These are phyloP conservation scores for Lucifuga dentata DNA, from an alignment of 2,113 vertebrate genomes.

Conservation along the genomic window DNA sequence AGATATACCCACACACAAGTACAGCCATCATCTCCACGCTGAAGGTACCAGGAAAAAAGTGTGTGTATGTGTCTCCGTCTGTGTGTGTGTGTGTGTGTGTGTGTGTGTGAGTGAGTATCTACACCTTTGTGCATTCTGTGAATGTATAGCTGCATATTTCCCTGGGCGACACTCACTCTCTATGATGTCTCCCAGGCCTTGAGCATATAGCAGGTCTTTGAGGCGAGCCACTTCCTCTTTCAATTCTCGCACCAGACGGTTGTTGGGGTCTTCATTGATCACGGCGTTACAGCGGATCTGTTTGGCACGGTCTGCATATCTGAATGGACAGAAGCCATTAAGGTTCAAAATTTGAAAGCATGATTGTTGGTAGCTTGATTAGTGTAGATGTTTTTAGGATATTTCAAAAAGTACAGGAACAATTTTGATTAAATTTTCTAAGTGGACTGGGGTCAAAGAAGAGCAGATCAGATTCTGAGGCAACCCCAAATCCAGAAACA, in stretches of 20 bases:
- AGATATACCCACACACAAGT: conserved; percentile 49
- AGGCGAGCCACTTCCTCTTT: conserved; percentile 97
- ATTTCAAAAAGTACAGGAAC: too few relatives aligned
- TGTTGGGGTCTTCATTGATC: conserved; percentile 98
- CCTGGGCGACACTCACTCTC: conserved; percentile 88
- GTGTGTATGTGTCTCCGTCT: too few relatives aligned
- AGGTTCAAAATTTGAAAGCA: neutral
- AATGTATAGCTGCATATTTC: neutral
- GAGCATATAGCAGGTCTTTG: conserved; percentile 92
- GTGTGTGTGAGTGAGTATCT: neutral
- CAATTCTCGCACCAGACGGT: conserved; percentile 96
- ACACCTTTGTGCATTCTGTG: conserved; percentile 3
- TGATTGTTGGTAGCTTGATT: too few relatives aligned
- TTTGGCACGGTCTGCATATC: conserved; percentile 97
- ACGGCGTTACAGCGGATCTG: conserved; percentile 98
- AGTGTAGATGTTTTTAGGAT: too few relatives aligned
- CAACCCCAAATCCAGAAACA: too few relatives aligned
- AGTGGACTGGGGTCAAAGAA: too few relatives aligned
- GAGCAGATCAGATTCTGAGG: too few relatives aligned
- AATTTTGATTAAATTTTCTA: too few relatives aligned
- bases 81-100: neutral
- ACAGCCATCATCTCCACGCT: conserved; percentile 11
- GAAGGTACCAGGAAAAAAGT: conserved; percentile 23
- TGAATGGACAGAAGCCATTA: conserved; percentile 46
- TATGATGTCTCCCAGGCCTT: conserved; percentile 97